Evolutionary conservation across 1,140 invertebrate species (phyloP).

Genomic region (Helicoverpa zea): DNA sequence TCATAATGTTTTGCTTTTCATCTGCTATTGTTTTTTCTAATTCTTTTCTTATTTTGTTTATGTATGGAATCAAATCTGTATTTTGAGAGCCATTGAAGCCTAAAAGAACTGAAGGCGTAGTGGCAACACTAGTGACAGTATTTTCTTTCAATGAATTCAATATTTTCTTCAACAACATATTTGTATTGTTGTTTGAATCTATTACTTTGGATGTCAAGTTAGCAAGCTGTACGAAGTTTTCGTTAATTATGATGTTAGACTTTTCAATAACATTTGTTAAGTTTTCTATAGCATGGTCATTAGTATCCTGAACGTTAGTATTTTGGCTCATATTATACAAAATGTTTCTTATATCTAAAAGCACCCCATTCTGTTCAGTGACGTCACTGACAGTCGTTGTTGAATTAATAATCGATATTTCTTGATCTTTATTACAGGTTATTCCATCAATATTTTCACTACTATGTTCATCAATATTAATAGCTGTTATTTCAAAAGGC

Average conservation of each 20-base stretch:
- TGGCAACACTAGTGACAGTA: neutral
- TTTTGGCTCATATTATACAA: conserved; percentile 14
- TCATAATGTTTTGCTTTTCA: conserved; percentile 55
- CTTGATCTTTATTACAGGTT: conserved; percentile 55
- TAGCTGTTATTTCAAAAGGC: conserved; percentile 56
- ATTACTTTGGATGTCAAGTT: conserved; percentile 44
- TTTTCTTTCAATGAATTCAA: conserved; percentile 43
- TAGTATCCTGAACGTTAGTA: neutral
- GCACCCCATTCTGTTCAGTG: conserved; percentile 15
- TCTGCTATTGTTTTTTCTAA: conserved; percentile 51
- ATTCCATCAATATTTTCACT: conserved; percentile 66
- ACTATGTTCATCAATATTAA: conserved; percentile 54
- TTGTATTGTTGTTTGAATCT: conserved; percentile 48
- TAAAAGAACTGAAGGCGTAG: conserved; percentile 6
- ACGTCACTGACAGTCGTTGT: neutral
- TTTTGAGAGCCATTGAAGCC: conserved; percentile 16
- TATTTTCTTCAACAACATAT: conserved; percentile 56
- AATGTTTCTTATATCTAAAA: conserved; percentile 24
- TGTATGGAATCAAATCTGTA: conserved; percentile 49
- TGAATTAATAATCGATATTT: neutral
- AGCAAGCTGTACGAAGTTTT: conserved; percentile 38
- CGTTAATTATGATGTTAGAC: conserved; percentile 5
- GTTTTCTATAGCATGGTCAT: conserved; percentile 18
- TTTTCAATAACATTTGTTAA: conserved; percentile 42
- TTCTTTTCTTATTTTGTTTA: conserved; percentile 55